These are phyloP conservation scores for Drosophila parthenogenetica DNA, from an alignment of 2,888 invertebrate species.

Conservation along the genomic window DNA sequence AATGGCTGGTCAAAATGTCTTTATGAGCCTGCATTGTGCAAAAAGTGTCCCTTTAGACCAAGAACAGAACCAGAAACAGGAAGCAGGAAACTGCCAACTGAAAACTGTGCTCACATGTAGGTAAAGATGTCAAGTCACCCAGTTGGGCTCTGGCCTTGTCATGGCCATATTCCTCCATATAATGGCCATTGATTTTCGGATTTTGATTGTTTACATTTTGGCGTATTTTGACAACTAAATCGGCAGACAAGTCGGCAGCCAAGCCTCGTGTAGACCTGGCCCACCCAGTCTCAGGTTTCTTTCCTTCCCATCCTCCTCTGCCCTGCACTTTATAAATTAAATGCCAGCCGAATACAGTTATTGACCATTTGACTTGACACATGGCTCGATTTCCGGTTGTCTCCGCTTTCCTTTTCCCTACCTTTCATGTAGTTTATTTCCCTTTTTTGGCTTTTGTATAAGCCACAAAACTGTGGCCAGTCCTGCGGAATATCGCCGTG, in stretches of 20 bases:
- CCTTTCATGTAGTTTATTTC: background rate
- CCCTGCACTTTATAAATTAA: constrained; percentile 69
- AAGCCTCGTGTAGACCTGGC: constrained; percentile 33
- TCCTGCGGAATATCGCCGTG: constrained; percentile 66
- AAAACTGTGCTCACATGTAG: constrained; percentile 52
- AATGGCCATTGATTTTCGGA: constrained; percentile 55
- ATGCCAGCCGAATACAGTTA: constrained; percentile 62
- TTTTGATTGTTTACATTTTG: constrained; percentile 67
- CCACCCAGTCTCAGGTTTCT: constrained; percentile 51
- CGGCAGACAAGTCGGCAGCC: constrained; percentile 58
- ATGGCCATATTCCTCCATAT: constrained; percentile 47
- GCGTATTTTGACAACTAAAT: constrained; percentile 80
- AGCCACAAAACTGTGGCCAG: constrained; percentile 71
- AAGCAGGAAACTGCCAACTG: constrained; percentile 64
- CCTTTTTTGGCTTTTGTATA: constrained; percentile 48
- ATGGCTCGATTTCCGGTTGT: constrained; percentile 59
- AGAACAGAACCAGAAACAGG: constrained; percentile 18
- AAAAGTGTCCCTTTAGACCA: constrained; percentile 34
- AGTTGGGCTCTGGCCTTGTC: constrained; percentile 58
- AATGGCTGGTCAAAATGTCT: constrained; percentile 50
- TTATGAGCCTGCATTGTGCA: constrained; percentile 65
- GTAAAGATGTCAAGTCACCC: constrained; percentile 74
- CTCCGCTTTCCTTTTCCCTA: constrained; percentile 30
- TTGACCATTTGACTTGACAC: constrained; percentile 62
- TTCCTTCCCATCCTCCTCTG: background rate